Base-by-base conservation (phyloP, 2,888 invertebrate genomes). In the Helleia helle region DNA sequence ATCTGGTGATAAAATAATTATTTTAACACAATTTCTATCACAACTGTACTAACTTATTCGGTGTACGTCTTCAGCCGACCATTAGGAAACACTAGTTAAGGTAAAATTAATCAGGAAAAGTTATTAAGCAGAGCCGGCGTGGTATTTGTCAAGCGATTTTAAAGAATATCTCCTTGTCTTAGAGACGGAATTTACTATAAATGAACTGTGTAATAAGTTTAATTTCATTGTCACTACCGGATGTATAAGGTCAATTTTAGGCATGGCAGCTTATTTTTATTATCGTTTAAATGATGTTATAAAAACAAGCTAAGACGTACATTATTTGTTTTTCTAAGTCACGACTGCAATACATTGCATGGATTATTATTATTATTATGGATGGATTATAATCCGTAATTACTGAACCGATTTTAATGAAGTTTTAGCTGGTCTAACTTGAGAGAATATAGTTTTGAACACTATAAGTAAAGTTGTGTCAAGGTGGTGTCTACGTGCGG, bases 21-120 rank as follows among this genome's bases (percentile, higher is more conserved):
- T 41, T 31, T 53, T 50, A 51, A 26, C 39, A 40, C 27, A 38
- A 6, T 38, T 24, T 41, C 40, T 11, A 2, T 17, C 9, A 27
- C 31, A 34, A 26, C 37, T 29, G 42, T 38, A 26, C 22, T 43
- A 4, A 39, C 40, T 38, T 39, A 49, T 40, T 24, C 26, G 43
- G 41, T 30, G 44, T 34, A 22, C 47, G 44, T 40, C 44, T 22
- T 42, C 46, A 28, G 38, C 39, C 28, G 38, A 41, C 41, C 31
- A 44, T 45, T 47, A 36, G 47, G 49, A 56, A 54, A 62, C 62
- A 67, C 70, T 64, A 62, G 62, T 56, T 58, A 48, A 45, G 50
- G 56, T 48, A 43, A 54, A 54, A 49, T 55, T 59, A 61, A 65
- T 65, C 65, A 66, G 68, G 70, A 66, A 71, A 70, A 70, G 59